These are phyloP conservation scores for Clusia tigrina DNA, from an alignment of 2,888 invertebrate genomes.

Conservation along the genomic window DNA sequence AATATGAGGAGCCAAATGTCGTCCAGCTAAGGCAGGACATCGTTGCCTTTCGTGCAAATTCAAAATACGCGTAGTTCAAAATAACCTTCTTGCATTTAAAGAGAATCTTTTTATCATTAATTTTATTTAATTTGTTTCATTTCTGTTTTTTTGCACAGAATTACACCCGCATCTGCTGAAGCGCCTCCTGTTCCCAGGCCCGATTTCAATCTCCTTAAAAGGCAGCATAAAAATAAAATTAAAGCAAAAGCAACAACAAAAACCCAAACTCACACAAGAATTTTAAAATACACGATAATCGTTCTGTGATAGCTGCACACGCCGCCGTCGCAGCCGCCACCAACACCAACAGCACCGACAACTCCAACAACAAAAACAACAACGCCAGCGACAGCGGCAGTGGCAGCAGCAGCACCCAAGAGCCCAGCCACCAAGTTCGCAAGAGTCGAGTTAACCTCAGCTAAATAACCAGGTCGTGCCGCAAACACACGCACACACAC, in stretches of 20 bases:
- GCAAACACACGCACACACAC: conserved; percentile 5
- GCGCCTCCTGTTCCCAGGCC: conserved; percentile 46
- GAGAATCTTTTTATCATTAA: too few relatives aligned
- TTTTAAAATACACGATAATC: conserved; percentile 64
- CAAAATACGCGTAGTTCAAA: too few relatives aligned
- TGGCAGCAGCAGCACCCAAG: neutral
- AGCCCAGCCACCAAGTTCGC: too few relatives aligned
- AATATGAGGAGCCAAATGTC: too few relatives aligned
- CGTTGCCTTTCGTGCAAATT: too few relatives aligned
- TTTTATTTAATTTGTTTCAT: too few relatives aligned
- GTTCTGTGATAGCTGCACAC: conserved; percentile 45
- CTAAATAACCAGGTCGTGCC: neutral
- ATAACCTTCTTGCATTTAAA: too few relatives aligned
- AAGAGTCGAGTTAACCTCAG: neutral
- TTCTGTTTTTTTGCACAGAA: too few relatives aligned
- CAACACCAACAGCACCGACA: conserved; percentile 28
- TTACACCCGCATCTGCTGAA: neutral
- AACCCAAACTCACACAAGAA: conserved; percentile 36
- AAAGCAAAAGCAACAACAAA: conserved; percentile 46
- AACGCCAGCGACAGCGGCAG: conserved; percentile 7
- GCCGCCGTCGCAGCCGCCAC: conserved; percentile 22
- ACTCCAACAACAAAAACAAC: conserved; percentile 39
- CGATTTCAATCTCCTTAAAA: conserved; percentile 50
- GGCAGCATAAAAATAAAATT: conserved; percentile 25
- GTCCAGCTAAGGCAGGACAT: too few relatives aligned